Base-by-base conservation (phyloP, 2,888 invertebrate genomes). In the Chymomyza caudatula region DNA sequence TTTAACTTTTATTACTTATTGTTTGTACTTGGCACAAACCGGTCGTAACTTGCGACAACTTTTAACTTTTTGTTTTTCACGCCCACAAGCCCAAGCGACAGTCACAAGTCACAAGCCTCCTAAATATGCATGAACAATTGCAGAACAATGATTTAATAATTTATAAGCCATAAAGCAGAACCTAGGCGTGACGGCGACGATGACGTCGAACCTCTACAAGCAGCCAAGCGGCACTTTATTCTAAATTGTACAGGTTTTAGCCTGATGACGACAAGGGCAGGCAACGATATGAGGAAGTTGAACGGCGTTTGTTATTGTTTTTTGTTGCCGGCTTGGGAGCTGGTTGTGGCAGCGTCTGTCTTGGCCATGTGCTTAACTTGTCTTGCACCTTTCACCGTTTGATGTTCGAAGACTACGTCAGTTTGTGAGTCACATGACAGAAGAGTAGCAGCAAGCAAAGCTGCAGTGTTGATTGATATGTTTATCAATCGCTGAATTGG, bases 1-100 rank as follows among this genome's bases (percentile, higher is more conserved):
- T 68, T 83, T 56, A 61, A 44, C 64, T 63, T 70, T 77, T 65
- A 70, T 80, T 80, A 54, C 29, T 37, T 37, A 37, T 37, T 37
- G 3, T 19, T 19, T 15, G 47, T 47, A 17, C 15, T 47, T 17
- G 19, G 67, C 75, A 42, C 55, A 6, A 75, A 80, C 67, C 67
- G 69, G 76, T 73, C 68, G 51, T 51, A 70, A 60, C 81, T 67
- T 71, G 69, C 3, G 11, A 11, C 11, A 37, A 37, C 5, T 13
- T 37, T 37, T 37, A 37, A 37, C 11, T 19, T 47, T 47, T 2
- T 47, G 13, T 19, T 17, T 68, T 68, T 53, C 52, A 60, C 63
- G 60, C 69, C 56, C 23, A 11, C 20, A 44, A 20, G 60, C 49
- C 37, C 4, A 49, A 19, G n/a, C 47, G 4, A 47, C 17, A n/a